phyloP scores from a whole-genome alignment of 2,888 invertebrate genomes.

The Slavum lentiscoides region DNA sequence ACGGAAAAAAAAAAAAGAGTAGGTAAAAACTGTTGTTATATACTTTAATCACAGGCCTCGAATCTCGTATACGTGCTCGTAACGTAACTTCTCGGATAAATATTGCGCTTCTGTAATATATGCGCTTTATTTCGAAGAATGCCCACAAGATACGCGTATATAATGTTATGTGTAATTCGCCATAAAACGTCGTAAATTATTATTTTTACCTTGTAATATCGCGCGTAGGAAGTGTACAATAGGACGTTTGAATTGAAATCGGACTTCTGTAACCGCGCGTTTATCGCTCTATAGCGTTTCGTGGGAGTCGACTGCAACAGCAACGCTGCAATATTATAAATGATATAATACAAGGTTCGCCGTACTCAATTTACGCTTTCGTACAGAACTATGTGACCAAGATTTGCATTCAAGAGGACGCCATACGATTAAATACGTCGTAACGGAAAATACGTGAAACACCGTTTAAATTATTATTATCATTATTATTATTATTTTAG shows the following conservation, averaged over 20 bases:
- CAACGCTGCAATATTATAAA: slow-evolving; percentile 21
- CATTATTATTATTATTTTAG: too few species aligned
- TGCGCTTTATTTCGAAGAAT: background rate
- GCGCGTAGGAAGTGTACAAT: slow-evolving; percentile 28
- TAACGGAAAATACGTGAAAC: background rate
- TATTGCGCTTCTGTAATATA: too few species aligned
- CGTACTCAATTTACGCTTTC: background rate
- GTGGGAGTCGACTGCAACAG: slow-evolving; percentile 21
- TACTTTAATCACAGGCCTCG: too few species aligned
- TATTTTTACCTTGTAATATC: slow-evolving; percentile 10
- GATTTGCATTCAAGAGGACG: slow-evolving; percentile 4
- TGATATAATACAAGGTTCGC: background rate
- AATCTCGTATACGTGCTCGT: too few species aligned
- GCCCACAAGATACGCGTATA: background rate
- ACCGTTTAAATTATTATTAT: background rate
- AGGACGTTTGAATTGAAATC: slow-evolving; percentile 22
- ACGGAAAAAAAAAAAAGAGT: too few species aligned
- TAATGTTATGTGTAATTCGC: background rate
- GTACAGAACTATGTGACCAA: background rate
- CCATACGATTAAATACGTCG: slow-evolving; percentile 1
- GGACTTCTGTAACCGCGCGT: slow-evolving; percentile 26
- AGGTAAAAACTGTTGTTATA: too few species aligned
- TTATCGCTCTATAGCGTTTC: slow-evolving; percentile 6
- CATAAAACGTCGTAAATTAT: background rate
- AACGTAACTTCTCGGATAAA: too few species aligned